These are phyloP conservation scores for Bradypodion pumilum DNA, from an alignment of 2,797 vertebrate genomes.

Conservation along the genomic window DNA sequence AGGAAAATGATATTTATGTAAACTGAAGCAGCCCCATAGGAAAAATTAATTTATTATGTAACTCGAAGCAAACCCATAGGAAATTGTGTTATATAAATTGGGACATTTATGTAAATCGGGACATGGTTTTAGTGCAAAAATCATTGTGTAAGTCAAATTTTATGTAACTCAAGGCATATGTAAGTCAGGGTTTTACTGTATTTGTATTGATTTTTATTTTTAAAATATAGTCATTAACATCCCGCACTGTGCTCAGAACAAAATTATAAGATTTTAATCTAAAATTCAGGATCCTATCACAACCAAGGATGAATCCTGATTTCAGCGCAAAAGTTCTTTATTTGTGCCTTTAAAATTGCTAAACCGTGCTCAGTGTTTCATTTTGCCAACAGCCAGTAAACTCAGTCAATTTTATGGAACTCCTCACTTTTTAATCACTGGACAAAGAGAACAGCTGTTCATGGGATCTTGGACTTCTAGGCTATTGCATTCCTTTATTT, in stretches of 20 bases:
- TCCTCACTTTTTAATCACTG: conserved; percentile 20
- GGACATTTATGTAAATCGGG: no score
- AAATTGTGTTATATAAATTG: no score
- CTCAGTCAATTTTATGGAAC: conserved; percentile 15
- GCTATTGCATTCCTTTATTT: conserved; percentile 22
- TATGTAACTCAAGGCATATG: no score
- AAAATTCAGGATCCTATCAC: background rate
- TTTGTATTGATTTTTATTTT: background rate
- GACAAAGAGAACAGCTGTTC: conserved; percentile 13
- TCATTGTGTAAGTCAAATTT: no score
- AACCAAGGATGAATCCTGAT: background rate
- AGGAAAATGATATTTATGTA: no score
- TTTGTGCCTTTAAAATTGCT: conserved; percentile 1
- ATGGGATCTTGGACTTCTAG: background rate
- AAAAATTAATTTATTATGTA: no score
- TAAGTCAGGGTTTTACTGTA: no score
- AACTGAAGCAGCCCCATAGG: no score
- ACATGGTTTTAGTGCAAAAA: no score
- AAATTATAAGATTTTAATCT: background rate
- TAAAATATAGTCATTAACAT: background rate
- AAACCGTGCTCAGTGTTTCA: background rate
- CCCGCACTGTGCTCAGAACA: background rate
- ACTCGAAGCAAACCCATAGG: no score
- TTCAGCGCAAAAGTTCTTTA: background rate
- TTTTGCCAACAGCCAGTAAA: conserved; percentile 19